Evolutionary conservation across 2,888 invertebrate species (phyloP).

Genomic region (Eupithecia dodoneata): DNA sequence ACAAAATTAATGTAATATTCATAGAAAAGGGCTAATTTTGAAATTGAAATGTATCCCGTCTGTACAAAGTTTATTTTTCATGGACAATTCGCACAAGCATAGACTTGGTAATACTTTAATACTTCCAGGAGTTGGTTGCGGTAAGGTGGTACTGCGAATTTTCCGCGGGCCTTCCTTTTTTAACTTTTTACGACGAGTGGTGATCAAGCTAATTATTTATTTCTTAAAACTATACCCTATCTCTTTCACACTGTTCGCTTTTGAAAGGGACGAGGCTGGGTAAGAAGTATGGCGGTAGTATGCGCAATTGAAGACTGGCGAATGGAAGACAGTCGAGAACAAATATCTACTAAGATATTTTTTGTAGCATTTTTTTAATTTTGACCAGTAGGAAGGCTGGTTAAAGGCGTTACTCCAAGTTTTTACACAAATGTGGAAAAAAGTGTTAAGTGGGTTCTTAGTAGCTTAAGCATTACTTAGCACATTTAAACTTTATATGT

Average conservation of each 20-base stretch:
- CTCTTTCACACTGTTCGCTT: conserved; percentile 27
- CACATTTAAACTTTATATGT: not conserved
- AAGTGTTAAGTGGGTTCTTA: conserved; percentile 33
- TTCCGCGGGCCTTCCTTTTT: conserved; percentile 43
- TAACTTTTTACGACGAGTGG: conserved; percentile 34
- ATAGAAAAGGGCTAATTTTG: not conserved
- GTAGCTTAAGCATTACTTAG: conserved; percentile 7
- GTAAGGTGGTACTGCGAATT: conserved; percentile 52
- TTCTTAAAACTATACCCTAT: conserved; percentile 45
- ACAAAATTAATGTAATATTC: conserved; percentile 17
- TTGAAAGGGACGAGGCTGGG: conserved; percentile 26
- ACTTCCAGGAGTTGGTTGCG: conserved; percentile 48
- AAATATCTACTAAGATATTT: not conserved
- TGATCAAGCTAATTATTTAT: conserved; percentile 45
- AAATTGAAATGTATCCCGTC: conserved; percentile 21
- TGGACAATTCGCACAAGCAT: conserved; percentile 26
- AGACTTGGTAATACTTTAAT: conserved; percentile 52
- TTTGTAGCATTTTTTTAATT: not conserved
- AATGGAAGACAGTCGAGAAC: not conserved
- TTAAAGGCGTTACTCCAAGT: conserved; percentile 14
- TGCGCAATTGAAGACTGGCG: conserved; percentile 15
- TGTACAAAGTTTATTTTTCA: conserved; percentile 20
- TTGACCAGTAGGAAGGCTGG: not conserved
- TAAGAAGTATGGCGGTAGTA: conserved; percentile 30
- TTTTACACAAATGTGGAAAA: conserved; percentile 28